Evolutionary conservation across 2,113 vertebrate genomes (phyloP).

Genomic region (Alligator sinensis): DNA sequence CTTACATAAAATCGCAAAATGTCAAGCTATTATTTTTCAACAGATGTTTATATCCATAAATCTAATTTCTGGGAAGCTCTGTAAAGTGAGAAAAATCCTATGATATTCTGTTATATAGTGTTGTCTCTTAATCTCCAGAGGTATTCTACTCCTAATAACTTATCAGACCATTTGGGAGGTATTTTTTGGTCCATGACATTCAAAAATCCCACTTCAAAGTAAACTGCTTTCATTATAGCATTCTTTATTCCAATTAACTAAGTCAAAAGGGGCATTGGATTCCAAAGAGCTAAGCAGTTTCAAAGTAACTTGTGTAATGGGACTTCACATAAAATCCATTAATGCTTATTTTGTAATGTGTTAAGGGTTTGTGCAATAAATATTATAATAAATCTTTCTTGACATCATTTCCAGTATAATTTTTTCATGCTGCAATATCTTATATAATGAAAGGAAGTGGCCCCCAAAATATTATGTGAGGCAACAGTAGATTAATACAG

Average conservation of each 20-base stretch:
- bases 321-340: neutral
- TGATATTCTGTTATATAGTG: conserved; percentile 8
- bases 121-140: conserved; percentile 35
- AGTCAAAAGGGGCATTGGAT: conserved; percentile 23
- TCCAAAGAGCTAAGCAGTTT: conserved; percentile 18
- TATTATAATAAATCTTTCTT: conserved; percentile 7
- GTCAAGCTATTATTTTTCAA: neutral
- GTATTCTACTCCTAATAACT: conserved; percentile 39
- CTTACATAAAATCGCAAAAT: neutral
- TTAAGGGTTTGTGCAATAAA: neutral
- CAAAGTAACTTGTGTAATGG: neutral
- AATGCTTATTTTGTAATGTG: neutral
- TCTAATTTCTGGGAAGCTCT: neutral
- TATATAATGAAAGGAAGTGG: neutral
- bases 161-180: conserved; percentile 33
- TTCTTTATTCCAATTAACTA: conserved; percentile 44
- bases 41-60: neutral
- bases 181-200: conserved; percentile 46
- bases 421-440: neutral
- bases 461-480: neutral
- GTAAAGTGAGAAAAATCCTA: neutral
- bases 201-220: conserved; percentile 47
- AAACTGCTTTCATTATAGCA: conserved; percentile 40
- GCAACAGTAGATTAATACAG: neutral
- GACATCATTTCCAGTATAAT: neutral